Evolutionary conservation across 2,113 vertebrate genomes (phyloP).

Genomic region (Pteruthius melanotis): DNA sequence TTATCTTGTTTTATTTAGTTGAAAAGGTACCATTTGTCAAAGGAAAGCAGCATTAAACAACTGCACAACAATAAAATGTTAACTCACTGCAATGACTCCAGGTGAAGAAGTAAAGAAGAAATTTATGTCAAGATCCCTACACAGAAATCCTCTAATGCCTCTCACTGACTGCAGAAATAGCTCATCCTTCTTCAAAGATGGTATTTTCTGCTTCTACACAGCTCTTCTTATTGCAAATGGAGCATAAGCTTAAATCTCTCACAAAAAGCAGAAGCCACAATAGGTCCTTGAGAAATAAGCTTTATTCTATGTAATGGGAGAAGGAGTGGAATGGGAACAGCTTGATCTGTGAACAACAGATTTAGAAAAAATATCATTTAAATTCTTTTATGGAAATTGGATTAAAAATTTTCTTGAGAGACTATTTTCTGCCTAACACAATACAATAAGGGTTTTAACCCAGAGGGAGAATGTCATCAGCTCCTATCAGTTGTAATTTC

Average conservation of each 20-base stretch:
- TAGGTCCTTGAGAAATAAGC: background rate
- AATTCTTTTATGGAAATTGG: background rate
- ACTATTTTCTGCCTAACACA: background rate
- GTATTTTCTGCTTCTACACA: background rate
- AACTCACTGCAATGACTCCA: background rate
- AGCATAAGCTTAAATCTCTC: background rate
- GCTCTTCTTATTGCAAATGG: background rate
- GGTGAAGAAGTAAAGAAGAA: background rate
- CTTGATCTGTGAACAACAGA: background rate
- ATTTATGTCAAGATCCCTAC: background rate
- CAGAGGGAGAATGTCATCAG: background rate
- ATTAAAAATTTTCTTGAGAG: background rate
- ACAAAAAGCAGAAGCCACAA: background rate
- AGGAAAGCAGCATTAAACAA: background rate
- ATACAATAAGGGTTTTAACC: accelerated
- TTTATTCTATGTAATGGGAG: background rate
- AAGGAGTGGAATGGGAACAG: background rate
- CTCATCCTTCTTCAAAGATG: background rate
- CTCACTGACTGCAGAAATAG: background rate
- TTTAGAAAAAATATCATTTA: background rate
- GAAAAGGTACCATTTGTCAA: background rate
- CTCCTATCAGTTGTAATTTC: background rate
- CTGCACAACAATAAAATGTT: background rate
- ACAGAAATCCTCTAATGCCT: background rate
- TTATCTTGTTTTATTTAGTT: background rate